A percentile compares a stretch with the other conserved stretches of the same genome.
These are phyloP conservation scores for Athalia circularis DNA, from an alignment of 2,888 invertebrate genomes.

Conservation along the genomic window DNA sequence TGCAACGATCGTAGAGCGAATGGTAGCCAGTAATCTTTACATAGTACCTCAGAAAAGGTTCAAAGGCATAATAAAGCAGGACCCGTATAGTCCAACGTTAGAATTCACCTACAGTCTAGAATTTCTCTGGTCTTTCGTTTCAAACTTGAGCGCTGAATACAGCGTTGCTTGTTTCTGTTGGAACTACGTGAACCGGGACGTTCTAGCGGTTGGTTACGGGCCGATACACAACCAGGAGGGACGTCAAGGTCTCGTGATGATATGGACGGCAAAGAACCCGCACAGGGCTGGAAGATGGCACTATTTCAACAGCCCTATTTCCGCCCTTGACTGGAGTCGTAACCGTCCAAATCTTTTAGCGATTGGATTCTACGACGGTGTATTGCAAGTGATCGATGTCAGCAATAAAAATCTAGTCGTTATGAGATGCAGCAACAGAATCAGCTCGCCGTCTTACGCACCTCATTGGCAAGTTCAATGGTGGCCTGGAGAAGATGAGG, in stretches of 20 bases:
- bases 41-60: constrained; percentile 82
- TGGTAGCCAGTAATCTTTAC: constrained; percentile 82
- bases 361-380: constrained; percentile 85
- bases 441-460: constrained; percentile 79
- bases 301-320: constrained; percentile 79
- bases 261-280: constrained; percentile 88
- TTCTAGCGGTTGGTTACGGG: constrained; percentile 87
- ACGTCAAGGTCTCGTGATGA: constrained; percentile 80
- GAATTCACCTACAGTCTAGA: constrained; percentile 81
- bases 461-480: constrained; percentile 83
- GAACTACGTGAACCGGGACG: constrained; percentile 81
- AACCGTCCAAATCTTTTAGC: constrained; percentile 84
- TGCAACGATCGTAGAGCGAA: constrained; percentile 81
- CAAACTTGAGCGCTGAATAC: constrained; percentile 75
- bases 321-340: constrained; percentile 83
- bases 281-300: constrained; percentile 84
- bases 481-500: constrained; percentile 73
- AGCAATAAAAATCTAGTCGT: constrained; percentile 76
- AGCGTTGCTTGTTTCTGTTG: constrained; percentile 81
- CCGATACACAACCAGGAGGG: constrained; percentile 75
- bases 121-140: constrained; percentile 81
- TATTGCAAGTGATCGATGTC: constrained; percentile 83
- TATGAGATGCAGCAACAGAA: constrained; percentile 77
- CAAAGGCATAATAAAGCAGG: constrained; percentile 79
- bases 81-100: constrained; percentile 80